Base-by-base conservation (phyloP, 2,888 invertebrate genomes). In the Cybosia mesomella region DNA sequence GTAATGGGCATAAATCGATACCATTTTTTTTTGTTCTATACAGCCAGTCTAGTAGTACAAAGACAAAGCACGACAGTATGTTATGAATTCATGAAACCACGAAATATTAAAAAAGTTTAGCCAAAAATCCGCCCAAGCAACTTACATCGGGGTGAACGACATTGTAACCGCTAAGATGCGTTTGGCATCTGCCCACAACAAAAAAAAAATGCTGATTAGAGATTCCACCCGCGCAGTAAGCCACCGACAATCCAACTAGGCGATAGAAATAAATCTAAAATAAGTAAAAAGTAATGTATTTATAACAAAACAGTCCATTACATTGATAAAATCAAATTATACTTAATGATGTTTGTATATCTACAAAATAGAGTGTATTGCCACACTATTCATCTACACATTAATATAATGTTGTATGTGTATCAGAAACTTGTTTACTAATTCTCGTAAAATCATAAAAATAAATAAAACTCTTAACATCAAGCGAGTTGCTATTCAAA, bases 111-210 rank as follows among this genome's bases (percentile, higher is more conserved):
- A 72, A 75, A 79, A 72, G 65, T 59, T 57, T 58, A 53, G 66
- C 70, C 66, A 70, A 74, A 72, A 71, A 54, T 10, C 60, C 53
- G 69, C 80, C 77, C 28, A 87, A 88, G 88, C 88, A 76, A 94
- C 93, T 95, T 95, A 94, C 94, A 94, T 90, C 54, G 94, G 82
- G 90, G 90, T 93, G 91, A 95, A 94, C 82, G 94, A 90, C 94
- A 94, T 95, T 85, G 76, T 87, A 85, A 85, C 85, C 76, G 82
- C 81, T 73, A 84, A 84, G 78, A 82, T 76, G 77, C 76, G 74
- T 71, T 78, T 76, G 62, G 71, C 72, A 74, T 80, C 83, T 65
- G 81, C 77, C 83, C 79, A 87, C 83, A 73, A 77, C 11, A 54
- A 75, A 83, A 86, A 76, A 79, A 73, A 80, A 83, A 81, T n/a